These are phyloP conservation scores for Synergus umbraculus DNA, from an alignment of 2,888 invertebrate species.

Conservation along the genomic window DNA sequence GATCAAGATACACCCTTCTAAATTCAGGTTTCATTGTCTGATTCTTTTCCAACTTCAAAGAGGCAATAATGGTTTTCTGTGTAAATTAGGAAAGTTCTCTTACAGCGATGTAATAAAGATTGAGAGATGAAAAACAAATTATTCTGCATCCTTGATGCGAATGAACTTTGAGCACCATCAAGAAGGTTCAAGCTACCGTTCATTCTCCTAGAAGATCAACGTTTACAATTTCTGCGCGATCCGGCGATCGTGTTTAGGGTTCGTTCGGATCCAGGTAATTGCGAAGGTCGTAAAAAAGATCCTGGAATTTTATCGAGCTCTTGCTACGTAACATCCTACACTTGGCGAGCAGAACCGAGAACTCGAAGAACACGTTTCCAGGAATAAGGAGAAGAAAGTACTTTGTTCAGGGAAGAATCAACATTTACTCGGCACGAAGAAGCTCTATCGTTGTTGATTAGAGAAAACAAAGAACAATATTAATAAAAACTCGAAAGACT, in stretches of 20 bases:
- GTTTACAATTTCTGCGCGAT: constrained; percentile 17
- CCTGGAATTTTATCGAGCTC: constrained; percentile 37
- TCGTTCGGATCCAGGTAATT: constrained; percentile 36
- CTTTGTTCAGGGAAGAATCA: constrained; percentile 37
- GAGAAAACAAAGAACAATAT: too few species aligned
- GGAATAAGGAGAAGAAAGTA: constrained; percentile 56
- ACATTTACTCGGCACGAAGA: constrained; percentile 48
- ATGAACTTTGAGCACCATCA: neutral
- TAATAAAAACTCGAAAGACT: too few species aligned
- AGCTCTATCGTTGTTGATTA: neutral
- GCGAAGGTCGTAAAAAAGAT: constrained; percentile 36
- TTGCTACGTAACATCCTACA: constrained; percentile 43
- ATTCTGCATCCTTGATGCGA: constrained; percentile 31
- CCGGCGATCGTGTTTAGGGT: constrained; percentile 9
- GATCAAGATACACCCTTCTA: constrained; percentile 20
- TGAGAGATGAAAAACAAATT: constrained; percentile 6
- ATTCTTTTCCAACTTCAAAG: neutral
- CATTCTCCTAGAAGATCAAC: neutral
- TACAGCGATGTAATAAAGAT: neutral
- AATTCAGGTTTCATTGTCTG: constrained; percentile 13
- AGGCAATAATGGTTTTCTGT: neutral
- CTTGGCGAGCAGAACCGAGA: constrained; percentile 39
- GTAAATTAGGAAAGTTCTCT: neutral
- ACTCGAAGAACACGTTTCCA: constrained; percentile 46
- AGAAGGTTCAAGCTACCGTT: constrained; percentile 35